A percentile compares a stretch with the other conserved stretches of the same genome.
Evolutionary conservation across 2,113 vertebrate species (phyloP).

Genomic region (Drymodes brunneopygia): DNA sequence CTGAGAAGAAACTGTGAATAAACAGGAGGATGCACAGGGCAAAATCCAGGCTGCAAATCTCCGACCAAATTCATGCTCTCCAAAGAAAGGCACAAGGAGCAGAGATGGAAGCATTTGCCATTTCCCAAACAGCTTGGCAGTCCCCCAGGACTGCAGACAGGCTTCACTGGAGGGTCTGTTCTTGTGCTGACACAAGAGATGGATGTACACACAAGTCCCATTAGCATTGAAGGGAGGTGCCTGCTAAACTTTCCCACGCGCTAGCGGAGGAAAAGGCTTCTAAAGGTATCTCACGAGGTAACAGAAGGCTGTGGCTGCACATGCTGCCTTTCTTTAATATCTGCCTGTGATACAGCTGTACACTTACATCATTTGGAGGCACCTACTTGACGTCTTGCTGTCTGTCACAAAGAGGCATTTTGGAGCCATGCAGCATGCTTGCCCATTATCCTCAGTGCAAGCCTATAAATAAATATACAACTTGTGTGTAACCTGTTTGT

Average conservation of each 20-base stretch:
- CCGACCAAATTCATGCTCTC: background rate
- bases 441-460: background rate
- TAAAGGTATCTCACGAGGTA: background rate
- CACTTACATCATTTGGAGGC: background rate
- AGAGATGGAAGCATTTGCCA: background rate
- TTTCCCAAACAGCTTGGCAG: conserved; percentile 10
- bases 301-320: background rate
- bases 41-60: background rate
- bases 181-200: conserved; percentile 41
- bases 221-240: conserved; percentile 26
- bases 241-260: conserved; percentile 29
- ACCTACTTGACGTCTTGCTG: background rate
- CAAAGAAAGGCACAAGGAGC: background rate
- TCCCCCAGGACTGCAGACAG: background rate
- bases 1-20: background rate
- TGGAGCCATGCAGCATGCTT: background rate
- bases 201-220: conserved; percentile 19
- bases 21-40: background rate
- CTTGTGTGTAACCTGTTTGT: background rate
- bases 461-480: background rate
- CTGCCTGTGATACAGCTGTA: background rate
- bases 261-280: background rate
- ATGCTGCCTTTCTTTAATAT: background rate
- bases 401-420: conserved; percentile 8
- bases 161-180: conserved; percentile 6